phyloP scores from a whole-genome alignment of 2,888 invertebrate species.

The Luperina nickerlii region DNA sequence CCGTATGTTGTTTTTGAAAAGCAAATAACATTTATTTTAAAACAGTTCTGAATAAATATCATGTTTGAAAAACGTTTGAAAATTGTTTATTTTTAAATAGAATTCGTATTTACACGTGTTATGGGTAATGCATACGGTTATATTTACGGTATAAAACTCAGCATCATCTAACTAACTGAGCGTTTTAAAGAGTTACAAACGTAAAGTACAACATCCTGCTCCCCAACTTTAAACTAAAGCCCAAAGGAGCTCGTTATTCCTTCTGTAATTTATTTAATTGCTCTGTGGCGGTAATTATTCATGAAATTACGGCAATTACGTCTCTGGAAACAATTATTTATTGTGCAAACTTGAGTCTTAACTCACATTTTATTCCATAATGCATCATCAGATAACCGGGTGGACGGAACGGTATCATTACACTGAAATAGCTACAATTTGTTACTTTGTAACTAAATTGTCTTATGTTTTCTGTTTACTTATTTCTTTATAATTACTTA shows the following conservation, averaged over 20 bases:
- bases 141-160: background rate
- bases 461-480: slow-evolving; percentile 30
- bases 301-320: slow-evolving; percentile 91
- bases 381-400: slow-evolving; percentile 86
- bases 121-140: too few relatives aligned
- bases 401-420: slow-evolving; percentile 75
- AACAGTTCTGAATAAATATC: slow-evolving; percentile 15
- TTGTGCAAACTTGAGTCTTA: slow-evolving; percentile 89
- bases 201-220: slow-evolving; percentile 82
- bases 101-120: background rate
- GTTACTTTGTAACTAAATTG: slow-evolving; percentile 43
- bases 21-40: slow-evolving; percentile 20
- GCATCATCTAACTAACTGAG: background rate
- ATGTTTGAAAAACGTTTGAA: background rate
- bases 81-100: background rate
- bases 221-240: slow-evolving; percentile 88
- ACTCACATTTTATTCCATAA: slow-evolving; percentile 89
- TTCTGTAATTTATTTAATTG: slow-evolving; percentile 90
- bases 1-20: slow-evolving; percentile 13
- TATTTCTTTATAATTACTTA: slow-evolving; percentile 16
- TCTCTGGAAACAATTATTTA: slow-evolving; percentile 90
- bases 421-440: slow-evolving; percentile 53
- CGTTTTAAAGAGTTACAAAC: slow-evolving; percentile 73
- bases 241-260: slow-evolving; percentile 88
- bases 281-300: slow-evolving; percentile 90